phyloP scores from a whole-genome alignment of 2,113 vertebrate genomes.

The Nannobrachium achirus region DNA sequence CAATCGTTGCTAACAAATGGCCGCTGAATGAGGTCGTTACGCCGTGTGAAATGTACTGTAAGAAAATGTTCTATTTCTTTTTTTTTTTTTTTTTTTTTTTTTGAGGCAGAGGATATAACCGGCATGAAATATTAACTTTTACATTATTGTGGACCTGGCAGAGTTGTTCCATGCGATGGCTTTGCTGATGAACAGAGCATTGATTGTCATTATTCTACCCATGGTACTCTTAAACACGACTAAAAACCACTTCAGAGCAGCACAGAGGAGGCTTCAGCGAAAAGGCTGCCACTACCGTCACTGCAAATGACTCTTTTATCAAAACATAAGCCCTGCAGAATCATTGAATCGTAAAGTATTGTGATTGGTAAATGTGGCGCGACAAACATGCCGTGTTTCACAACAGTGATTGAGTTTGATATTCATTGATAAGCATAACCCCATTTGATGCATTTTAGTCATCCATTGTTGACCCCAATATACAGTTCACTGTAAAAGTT shows the following conservation, averaged over 20 bases:
- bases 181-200: constrained; percentile 51
- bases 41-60: constrained; percentile 16
- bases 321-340: constrained; percentile 42
- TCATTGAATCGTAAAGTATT: constrained; percentile 19
- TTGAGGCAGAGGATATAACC: constrained; percentile 3
- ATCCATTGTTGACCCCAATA: too few relatives aligned
- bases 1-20: constrained; percentile 14
- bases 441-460: too few relatives aligned
- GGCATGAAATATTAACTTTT: constrained; percentile 35
- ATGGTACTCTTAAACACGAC: constrained; percentile 24
- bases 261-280: constrained; percentile 16
- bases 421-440: too few relatives aligned
- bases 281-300: constrained; percentile 25
- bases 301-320: constrained; percentile 34
- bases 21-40: neutral
- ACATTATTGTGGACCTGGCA: constrained; percentile 12
- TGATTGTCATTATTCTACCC: constrained; percentile 48
- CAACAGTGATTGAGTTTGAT: neutral
- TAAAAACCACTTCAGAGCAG: constrained; percentile 10
- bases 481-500: too few relatives aligned
- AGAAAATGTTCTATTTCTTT: constrained; percentile 8
- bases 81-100: neutral
- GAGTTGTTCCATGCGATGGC: constrained; percentile 31
- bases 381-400: neutral
- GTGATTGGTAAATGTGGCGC: constrained; percentile 32